phyloP scores from a whole-genome alignment of 1,140 invertebrate genomes.

The Psix sp. region DNA sequence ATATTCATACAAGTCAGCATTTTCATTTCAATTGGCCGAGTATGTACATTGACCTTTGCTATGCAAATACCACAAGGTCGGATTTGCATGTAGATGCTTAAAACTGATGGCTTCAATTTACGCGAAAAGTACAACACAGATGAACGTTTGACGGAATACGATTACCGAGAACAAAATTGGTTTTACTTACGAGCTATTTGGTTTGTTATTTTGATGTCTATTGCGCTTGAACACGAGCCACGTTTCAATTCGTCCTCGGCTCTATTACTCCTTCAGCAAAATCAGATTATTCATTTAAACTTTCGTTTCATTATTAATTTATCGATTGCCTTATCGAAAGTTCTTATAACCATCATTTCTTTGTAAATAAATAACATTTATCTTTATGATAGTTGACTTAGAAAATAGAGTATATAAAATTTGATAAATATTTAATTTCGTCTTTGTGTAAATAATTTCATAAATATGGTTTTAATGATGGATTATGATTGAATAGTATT shows the following conservation, averaged over 20 bases:
- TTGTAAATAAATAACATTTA: too few relatives aligned
- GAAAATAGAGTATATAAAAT: too few relatives aligned
- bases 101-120: constrained; percentile 60
- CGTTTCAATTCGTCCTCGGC: too few relatives aligned
- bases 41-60: constrained; percentile 66
- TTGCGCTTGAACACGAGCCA: constrained; percentile 9
- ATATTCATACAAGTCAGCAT: constrained; percentile 66
- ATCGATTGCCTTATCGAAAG: too few relatives aligned
- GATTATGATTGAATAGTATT: too few relatives aligned
- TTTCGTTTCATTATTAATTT: too few relatives aligned
- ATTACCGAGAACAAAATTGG: constrained; percentile 32
- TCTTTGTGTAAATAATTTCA: too few relatives aligned
- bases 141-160: constrained; percentile 43
- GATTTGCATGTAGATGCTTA: constrained; percentile 66
- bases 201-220: constrained; percentile 34
- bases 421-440: too few relatives aligned
- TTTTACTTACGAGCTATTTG: constrained; percentile 46
- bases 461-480: too few relatives aligned
- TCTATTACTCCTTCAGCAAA: background rate
- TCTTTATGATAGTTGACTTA: too few relatives aligned
- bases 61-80: constrained; percentile 63
- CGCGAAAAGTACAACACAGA: constrained; percentile 47
- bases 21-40: constrained; percentile 67
- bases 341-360: too few relatives aligned
- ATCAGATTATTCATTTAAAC: too few relatives aligned